Evolutionary conservation across 2,113 vertebrate species (phyloP), one percentile per base, ranked within the genome.

Genomic region (Apteryx mantelli): DNA sequence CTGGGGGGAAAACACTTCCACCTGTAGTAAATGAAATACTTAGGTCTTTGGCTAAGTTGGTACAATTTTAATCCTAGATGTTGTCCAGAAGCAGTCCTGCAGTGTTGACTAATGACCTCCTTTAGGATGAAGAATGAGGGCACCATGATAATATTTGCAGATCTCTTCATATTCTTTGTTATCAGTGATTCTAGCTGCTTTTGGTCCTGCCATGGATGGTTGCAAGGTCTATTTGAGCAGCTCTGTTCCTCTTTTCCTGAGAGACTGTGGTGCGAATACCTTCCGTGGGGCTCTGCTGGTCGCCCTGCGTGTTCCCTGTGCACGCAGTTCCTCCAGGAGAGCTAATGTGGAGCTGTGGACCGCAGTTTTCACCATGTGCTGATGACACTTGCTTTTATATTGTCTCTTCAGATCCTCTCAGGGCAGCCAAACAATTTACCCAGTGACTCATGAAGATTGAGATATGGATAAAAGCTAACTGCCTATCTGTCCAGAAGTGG

Each of bases 391-490:
- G 36, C 55, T 93, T 78, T 88, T 30, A 2, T 52, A 48, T 60
- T 86, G 26, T 17, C 11, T 92, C 52, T 94, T 68, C 42, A 88
- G 82, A 88, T 28, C 64, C 2, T 2, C 64, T 90, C 60, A 56
- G 69, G 46, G 55, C 46, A 91, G 95, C 38, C 82, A 88, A 96
- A 86, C 68, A 55, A 56, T 92, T 93, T 82, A 38, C 68, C 52
- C 2, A 2, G 56, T 94, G 93, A 95, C 77, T 97, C 95, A 92
- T 65, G 69, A 81, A 95, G 97, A 95, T 68, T 46, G 70, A 95
- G 84, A 82, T 91, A 69, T 0, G 15, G 81, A 93, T 87, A 95
- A 97, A 91, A 95, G 74, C 76, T 64, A n/a, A 38, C 61, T 81
- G 36, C 63, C 74, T 66, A 64, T 95, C 87, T 95, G 86, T 78